Evolutionary conservation across 2,113 vertebrate genomes (phyloP).

Genomic region (Gallinago jamesoni): DNA sequence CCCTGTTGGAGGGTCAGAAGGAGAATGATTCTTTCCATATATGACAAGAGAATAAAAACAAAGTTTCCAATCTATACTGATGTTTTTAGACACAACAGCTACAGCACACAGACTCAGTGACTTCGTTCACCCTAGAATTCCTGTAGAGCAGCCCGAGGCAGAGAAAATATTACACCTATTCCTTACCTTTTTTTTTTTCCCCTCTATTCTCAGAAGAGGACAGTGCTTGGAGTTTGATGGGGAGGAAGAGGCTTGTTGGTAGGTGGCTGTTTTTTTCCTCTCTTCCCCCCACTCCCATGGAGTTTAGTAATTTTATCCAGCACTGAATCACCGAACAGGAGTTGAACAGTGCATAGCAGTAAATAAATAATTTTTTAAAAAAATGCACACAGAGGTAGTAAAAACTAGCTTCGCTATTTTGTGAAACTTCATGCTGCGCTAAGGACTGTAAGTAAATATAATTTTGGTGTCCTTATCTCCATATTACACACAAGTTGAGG

Average conservation of each 20-base stretch:
- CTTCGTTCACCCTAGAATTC: neutral
- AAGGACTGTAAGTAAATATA: constrained; percentile 64
- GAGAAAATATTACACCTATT: neutral
- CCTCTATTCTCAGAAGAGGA: neutral
- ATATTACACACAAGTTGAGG: constrained; percentile 69
- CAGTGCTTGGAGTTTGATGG: neutral
- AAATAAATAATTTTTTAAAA: neutral
- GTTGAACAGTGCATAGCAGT: neutral
- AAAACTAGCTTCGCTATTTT: constrained; percentile 43
- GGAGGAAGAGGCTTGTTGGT: neutral
- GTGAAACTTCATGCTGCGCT: constrained; percentile 28
- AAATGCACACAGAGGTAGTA: neutral
- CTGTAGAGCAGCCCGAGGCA: neutral
- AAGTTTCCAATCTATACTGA: neutral
- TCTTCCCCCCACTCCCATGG: neutral
- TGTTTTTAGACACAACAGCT: neutral
- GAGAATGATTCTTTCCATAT: neutral
- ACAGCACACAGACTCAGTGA: neutral
- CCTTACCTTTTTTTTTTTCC: neutral
- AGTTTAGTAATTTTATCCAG: neutral
- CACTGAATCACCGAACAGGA: neutral
- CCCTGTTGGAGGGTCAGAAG: neutral
- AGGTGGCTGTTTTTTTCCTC: neutral
- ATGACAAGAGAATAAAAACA: neutral
- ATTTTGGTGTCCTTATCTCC: constrained; percentile 75